Evolutionary conservation across 2,113 vertebrate species (phyloP).

Genomic region (Oncorhynchus kisutch): DNA sequence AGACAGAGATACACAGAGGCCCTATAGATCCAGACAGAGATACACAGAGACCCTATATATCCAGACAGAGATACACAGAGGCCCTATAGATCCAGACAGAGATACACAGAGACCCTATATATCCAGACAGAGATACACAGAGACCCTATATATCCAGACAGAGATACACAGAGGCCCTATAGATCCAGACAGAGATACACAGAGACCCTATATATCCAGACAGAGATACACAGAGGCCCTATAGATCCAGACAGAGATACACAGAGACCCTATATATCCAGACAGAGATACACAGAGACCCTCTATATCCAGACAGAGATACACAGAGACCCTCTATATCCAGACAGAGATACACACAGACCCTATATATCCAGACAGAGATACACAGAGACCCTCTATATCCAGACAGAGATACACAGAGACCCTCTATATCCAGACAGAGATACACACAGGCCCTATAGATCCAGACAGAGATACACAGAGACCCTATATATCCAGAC

Average conservation of each 20-base stretch:
- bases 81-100: slow-evolving; percentile 18
- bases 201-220: not conserved
- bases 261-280: too few relatives aligned
- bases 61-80: slow-evolving; percentile 33
- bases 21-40: not conserved
- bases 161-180: slow-evolving; percentile 30
- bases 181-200: too few relatives aligned
- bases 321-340: slow-evolving; percentile 21
- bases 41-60: too few relatives aligned
- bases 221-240: slow-evolving; percentile 34
- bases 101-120: too few relatives aligned
- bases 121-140: not conserved
- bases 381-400: too few relatives aligned
- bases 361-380: slow-evolving; percentile 9
- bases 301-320: not conserved
- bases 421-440: not conserved
- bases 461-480: not conserved
- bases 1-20: slow-evolving; percentile 29
- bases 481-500: too few relatives aligned
- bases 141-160: not conserved
- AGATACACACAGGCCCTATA: slow-evolving; percentile 39
- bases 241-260: slow-evolving; percentile 9
- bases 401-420: not conserved
- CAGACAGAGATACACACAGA: slow-evolving; percentile 32
- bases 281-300: too few relatives aligned